Conservation (phyloP, 2,113 vertebrate genomes). For the Zosterops japonicus region DNA sequence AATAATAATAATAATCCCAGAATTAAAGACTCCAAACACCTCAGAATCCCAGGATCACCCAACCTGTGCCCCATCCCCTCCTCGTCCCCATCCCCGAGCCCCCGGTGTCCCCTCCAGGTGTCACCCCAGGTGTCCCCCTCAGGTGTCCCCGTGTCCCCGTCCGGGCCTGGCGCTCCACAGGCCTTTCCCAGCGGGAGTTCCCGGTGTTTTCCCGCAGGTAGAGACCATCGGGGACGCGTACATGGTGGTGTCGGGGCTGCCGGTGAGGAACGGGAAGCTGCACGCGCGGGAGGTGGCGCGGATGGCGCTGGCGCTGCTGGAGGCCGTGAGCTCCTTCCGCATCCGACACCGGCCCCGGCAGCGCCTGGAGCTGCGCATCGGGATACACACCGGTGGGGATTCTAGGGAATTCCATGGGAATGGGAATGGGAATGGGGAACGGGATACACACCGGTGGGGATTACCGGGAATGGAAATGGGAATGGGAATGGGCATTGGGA, state of each 20-base stretch:
- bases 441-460: too few relatives aligned
- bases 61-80: too few relatives aligned
- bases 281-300: conserved; percentile 84
- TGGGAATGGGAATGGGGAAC: neutral
- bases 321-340: conserved; percentile 84
- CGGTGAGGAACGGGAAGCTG: conserved; percentile 82
- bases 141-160: too few relatives aligned
- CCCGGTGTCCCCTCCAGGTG: too few relatives aligned
- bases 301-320: conserved; percentile 87
- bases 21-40: too few relatives aligned
- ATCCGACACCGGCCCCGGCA: conserved; percentile 85
- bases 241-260: conserved; percentile 89
- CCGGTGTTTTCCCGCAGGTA: neutral
- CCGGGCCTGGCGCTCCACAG: too few relatives aligned
- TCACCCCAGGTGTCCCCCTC: too few relatives aligned
- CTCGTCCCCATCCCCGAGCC: too few relatives aligned
- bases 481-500: neutral
- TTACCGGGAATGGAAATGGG: neutral
- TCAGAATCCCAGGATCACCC: too few relatives aligned
- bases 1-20: too few relatives aligned
- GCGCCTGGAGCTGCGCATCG: conserved; percentile 85
- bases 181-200: neutral
- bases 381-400: conserved; percentile 84
- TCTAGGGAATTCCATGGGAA: rapidly evolving
- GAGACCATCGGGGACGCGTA: conserved; percentile 18